Conservation (phyloP, 2,888 invertebrate genomes). For the Iselma pallidipennis region DNA sequence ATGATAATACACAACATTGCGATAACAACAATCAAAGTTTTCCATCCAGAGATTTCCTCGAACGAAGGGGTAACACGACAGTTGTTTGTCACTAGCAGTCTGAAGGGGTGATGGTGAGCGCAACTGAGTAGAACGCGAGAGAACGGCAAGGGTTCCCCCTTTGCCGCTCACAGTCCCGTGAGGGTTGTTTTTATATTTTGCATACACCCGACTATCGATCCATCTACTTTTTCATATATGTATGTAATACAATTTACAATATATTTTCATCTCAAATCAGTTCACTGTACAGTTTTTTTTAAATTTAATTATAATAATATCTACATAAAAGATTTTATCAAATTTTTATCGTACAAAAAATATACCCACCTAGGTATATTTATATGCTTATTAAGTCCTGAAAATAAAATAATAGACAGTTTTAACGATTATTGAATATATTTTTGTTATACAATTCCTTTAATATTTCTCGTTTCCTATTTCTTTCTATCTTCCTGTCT, state of each 20-base stretch:
- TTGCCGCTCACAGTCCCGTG: conserved; percentile 32
- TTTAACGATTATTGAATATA: not conserved
- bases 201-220: conserved; percentile 51
- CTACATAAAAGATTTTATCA: too few species aligned
- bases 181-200: conserved; percentile 52
- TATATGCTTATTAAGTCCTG: not conserved
- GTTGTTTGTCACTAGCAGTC: conserved; percentile 50
- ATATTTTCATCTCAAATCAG: conserved; percentile 39
- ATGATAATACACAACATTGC: not conserved
- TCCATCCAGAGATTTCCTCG: conserved; percentile 35
- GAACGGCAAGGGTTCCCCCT: conserved; percentile 29
- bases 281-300: conserved; percentile 36
- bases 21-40: conserved; percentile 43
- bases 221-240: conserved; percentile 49
- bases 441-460: not conserved
- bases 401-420: not conserved
- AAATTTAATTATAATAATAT: too few species aligned
- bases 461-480: conserved; percentile 30
- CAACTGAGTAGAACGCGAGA: conserved; percentile 12
- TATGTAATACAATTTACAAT: conserved; percentile 46
- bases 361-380: not conserved
- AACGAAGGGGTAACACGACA: conserved; percentile 46
- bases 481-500: conserved; percentile 27
- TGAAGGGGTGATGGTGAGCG: conserved; percentile 21
- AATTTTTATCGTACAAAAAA: too few species aligned